phyloP scores from a whole-genome alignment of 2,888 invertebrate species.

The Heliothis peltigera region DNA sequence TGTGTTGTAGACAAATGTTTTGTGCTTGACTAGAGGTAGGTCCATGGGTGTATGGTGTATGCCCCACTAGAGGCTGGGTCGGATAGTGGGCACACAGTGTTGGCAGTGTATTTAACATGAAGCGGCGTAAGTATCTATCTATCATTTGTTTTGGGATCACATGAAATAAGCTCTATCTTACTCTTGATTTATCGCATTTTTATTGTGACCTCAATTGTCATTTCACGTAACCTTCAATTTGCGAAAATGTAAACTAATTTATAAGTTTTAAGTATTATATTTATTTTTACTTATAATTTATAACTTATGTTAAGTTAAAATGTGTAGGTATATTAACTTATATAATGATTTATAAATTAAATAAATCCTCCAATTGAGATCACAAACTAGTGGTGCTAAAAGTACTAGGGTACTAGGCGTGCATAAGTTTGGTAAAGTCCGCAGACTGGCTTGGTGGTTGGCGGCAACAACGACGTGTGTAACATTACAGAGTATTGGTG shows the following conservation, averaged over 20 bases:
- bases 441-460: conserved; percentile 88
- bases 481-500: conserved; percentile 84
- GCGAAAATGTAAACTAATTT: not conserved
- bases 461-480: conserved; percentile 85
- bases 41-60: conserved; percentile 78
- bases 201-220: conserved; percentile 75
- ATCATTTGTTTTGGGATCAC: conserved; percentile 86
- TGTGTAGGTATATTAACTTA: not conserved
- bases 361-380: conserved; percentile 71
- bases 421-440: conserved; percentile 88
- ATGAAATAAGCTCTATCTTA: conserved; percentile 76
- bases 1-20: conserved; percentile 84
- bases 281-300: conserved; percentile 1
- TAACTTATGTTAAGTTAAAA: not conserved
- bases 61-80: conserved; percentile 74
- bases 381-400: conserved; percentile 77
- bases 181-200: conserved; percentile 78
- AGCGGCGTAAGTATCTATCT: conserved; percentile 82
- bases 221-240: not conserved
- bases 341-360: not conserved
- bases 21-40: conserved; percentile 76
- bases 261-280: not conserved
- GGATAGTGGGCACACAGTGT: conserved; percentile 74
- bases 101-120: conserved; percentile 74
- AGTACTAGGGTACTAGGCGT: conserved; percentile 85